Evolutionary conservation across 1,140 invertebrate genomes (phyloP).

Genomic region (Helicorthomorpha holstii): DNA sequence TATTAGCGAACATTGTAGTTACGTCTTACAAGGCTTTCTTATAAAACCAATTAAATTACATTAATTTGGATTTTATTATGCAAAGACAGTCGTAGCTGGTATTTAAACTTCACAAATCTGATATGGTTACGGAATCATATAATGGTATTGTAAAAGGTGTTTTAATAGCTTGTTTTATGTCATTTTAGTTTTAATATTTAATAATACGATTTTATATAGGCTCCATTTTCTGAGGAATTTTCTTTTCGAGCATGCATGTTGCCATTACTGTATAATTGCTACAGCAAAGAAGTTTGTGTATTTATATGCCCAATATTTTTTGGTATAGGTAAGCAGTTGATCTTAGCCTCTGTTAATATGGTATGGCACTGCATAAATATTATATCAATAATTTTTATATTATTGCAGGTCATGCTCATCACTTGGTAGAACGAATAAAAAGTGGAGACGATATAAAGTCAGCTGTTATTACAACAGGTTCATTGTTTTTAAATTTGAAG

Average conservation of each 20-base stretch:
- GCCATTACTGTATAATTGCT: constrained; percentile 66
- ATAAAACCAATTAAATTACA: not conserved
- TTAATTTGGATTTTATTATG: too few relatives aligned
- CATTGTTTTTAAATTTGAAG: too few relatives aligned
- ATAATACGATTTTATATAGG: constrained; percentile 24
- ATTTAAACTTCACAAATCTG: constrained; percentile 46
- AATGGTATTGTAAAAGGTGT: constrained; percentile 30
- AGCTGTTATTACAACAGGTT: constrained; percentile 25
- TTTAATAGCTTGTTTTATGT: not conserved
- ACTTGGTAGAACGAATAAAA: constrained; percentile 61
- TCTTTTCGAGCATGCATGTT: constrained; percentile 88
- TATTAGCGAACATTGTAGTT: not conserved
- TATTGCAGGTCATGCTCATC: constrained; percentile 69
- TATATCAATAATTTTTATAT: constrained; percentile 5
- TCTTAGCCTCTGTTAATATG: not conserved
- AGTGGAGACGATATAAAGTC: constrained; percentile 21
- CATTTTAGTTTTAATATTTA: not conserved
- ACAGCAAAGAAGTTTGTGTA: constrained; percentile 51
- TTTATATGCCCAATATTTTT: constrained; percentile 81
- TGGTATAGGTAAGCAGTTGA: constrained; percentile 48
- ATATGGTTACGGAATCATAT: constrained; percentile 77
- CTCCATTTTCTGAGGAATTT: constrained; percentile 86
- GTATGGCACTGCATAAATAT: not conserved
- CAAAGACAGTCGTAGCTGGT: constrained; percentile 56
- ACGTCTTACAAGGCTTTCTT: not conserved